These are phyloP conservation scores for Antennarius maculatus DNA, from an alignment of 2,797 vertebrate species.

Conservation along the genomic window DNA sequence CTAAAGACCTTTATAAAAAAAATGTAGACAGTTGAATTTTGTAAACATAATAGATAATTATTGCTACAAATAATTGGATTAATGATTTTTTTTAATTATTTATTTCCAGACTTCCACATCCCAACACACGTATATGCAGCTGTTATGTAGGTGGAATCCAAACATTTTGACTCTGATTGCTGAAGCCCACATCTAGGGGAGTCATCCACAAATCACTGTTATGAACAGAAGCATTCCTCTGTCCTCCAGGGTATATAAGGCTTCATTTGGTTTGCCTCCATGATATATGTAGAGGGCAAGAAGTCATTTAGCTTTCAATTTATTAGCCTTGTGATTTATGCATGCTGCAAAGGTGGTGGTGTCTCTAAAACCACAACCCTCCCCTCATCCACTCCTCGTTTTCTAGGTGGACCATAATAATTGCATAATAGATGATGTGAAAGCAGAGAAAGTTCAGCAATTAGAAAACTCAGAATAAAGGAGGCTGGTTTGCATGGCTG, in stretches of 20 bases:
- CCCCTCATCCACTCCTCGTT: slow-evolving; percentile 13
- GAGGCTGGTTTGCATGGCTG: slow-evolving; percentile 46
- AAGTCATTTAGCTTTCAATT: slow-evolving; percentile 84
- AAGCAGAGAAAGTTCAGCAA: slow-evolving; percentile 70
- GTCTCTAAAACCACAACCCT: slow-evolving; percentile 43
- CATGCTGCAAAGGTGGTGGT: slow-evolving; percentile 57
- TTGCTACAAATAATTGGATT: neutral
- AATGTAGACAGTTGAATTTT: neutral
- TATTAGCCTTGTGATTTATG: slow-evolving; percentile 83
- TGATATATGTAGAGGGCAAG: slow-evolving; percentile 82
- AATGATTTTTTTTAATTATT: neutral
- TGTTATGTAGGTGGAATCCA: slow-evolving; percentile 3
- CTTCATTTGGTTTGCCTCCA: slow-evolving; percentile 75
- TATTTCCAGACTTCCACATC: neutral
- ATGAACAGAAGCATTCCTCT: slow-evolving; percentile 85
- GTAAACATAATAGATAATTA: neutral
- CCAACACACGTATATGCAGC: neutral
- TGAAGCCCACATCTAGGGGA: slow-evolving; percentile 54
- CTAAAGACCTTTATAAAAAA: too few species aligned
- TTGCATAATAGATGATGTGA: slow-evolving; percentile 77
- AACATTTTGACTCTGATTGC: slow-evolving; percentile 41
- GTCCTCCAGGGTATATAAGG: slow-evolving; percentile 79
- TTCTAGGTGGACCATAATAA: slow-evolving; percentile 57
- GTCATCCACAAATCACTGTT: slow-evolving; percentile 80
- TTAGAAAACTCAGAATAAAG: slow-evolving; percentile 57